Percentiles rank a stretch among this genome's conserved stretches.
These are phyloP conservation scores for Lepidurus arcticus DNA, from an alignment of 1,140 invertebrate genomes.

Conservation along the genomic window DNA sequence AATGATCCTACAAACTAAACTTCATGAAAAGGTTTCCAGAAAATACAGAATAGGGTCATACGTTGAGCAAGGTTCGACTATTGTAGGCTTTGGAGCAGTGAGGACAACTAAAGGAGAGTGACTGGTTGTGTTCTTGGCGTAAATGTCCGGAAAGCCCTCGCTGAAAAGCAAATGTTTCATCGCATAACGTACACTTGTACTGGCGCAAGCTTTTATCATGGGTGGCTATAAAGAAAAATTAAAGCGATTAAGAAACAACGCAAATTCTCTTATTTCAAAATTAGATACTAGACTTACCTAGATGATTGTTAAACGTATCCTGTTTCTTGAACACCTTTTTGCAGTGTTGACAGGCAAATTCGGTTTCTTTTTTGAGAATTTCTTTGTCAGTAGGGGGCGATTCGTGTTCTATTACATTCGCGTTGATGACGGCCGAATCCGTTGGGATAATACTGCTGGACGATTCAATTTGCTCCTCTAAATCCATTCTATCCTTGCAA, in stretches of 20 bases:
- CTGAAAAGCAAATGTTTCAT: not conserved
- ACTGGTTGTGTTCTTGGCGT: not conserved
- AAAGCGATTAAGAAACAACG: not conserved
- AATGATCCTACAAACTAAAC: slow-evolving; percentile 38
- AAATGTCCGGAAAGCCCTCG: not conserved
- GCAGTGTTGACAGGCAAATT: not conserved
- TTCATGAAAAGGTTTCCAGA: not conserved
- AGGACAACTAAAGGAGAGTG: not conserved
- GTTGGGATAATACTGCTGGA: not conserved
- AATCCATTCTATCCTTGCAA: not conserved
- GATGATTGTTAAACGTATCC: not conserved
- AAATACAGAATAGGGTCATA: not conserved
- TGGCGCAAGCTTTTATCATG: slow-evolving; percentile 10
- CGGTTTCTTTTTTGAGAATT: not conserved
- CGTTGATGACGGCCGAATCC: not conserved
- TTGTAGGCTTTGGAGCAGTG: not conserved
- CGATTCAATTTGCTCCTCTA: not conserved
- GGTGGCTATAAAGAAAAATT: not conserved
- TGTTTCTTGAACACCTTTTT: not conserved
- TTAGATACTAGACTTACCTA: not conserved
- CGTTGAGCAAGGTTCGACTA: not conserved
- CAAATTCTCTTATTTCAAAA: not conserved
- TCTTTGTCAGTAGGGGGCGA: not conserved
- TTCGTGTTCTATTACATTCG: not conserved
- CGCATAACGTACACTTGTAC: not conserved